Evolutionary conservation across 30 jellyfish, hydroid and myxozoan species (phyloP).

Genomic region (Sanderia malayensis): DNA sequence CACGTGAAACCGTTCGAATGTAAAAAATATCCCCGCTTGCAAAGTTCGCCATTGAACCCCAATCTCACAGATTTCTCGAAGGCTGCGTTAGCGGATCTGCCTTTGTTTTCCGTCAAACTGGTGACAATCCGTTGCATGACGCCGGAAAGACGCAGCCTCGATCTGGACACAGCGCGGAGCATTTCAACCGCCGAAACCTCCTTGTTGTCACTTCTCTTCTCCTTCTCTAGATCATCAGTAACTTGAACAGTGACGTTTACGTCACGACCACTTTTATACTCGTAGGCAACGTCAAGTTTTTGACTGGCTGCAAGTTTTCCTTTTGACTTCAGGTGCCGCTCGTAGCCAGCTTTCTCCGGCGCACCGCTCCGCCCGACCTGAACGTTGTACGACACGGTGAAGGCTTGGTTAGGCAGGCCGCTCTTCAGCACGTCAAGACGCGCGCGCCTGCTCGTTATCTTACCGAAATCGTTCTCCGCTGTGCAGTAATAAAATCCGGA

Average conservation of each 20-base stretch:
- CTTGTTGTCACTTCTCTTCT: neutral
- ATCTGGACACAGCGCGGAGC: constrained; percentile 27
- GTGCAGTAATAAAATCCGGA: constrained; percentile 59
- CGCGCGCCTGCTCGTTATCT: constrained; percentile 50
- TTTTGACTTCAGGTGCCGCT: neutral
- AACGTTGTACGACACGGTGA: constrained; percentile 16
- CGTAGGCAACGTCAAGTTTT: constrained; percentile 35
- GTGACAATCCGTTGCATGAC: constrained; percentile 1
- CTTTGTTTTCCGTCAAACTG: constrained; percentile 6
- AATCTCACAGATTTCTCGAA: constrained; percentile 23
- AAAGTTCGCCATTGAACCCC: constrained; percentile 50
- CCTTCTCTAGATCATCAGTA: constrained; percentile 4
- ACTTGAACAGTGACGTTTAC: constrained; percentile 30
- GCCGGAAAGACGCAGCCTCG: constrained; percentile 46
- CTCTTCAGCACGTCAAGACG: constrained; percentile 59
- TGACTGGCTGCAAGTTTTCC: constrained; percentile 33
- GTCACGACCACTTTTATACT: constrained; percentile 21
- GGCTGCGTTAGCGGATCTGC: constrained; percentile 12
- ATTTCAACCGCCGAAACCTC: constrained; percentile 16
- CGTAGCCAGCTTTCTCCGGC: neutral
- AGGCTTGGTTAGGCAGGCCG: constrained; percentile 46
- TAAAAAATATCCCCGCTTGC: constrained; percentile 37
- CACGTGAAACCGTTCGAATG: constrained; percentile 71
- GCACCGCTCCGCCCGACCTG: constrained; percentile 49
- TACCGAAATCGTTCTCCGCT: constrained; percentile 49